Evolutionary conservation across 2,888 invertebrate genomes (phyloP), one percentile per base, ranked within the genome.

Genomic region (Drosophila imparisetae): DNA sequence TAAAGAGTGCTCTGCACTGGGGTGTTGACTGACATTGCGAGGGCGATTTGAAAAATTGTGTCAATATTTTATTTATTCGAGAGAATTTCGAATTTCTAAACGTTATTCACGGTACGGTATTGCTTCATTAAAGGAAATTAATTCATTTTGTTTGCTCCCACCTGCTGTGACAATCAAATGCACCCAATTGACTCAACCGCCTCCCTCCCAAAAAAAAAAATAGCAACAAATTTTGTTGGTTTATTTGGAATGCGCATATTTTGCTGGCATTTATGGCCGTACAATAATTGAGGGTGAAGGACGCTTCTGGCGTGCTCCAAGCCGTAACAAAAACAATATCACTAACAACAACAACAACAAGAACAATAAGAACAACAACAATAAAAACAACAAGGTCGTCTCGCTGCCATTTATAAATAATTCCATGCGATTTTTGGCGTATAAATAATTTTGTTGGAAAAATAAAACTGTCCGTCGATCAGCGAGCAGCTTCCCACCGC

Each of bases 231-330:
- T 45, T 36, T 48, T 18, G 58, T 53, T 75, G 60, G 72, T 74
- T 75, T 69, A 63, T 72, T 68, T 68, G 64, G 60, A 60, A 69
- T 74, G 78, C 69, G 72, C 67, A 73, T 70, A 75, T 79, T 72
- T 83, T 67, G 60, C 32, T 87, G 77, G 73, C 81, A 83, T 83
- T 83, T 79, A 76, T 79, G 63, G 81, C 77, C 73, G 62, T 53
- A 73, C 21, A 76, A 81, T 70, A 72, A 74, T 76, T 81, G 89
- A 86, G 89, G 86, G 86, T 87, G 86, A 87, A 87, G 89, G 89
- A 87, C 86, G 89, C 66, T 72, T 69, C 32, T 82, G 84, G 84
- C 84, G 87, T 82, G 83, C 83, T 84, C 82, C 87, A 74, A 72
- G 72, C 54, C 53, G 65, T 59, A 74, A 62, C 52, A 65, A 34